phyloP scores from a whole-genome alignment of 2,113 vertebrate species.

The Scytalopus superciliaris region DNA sequence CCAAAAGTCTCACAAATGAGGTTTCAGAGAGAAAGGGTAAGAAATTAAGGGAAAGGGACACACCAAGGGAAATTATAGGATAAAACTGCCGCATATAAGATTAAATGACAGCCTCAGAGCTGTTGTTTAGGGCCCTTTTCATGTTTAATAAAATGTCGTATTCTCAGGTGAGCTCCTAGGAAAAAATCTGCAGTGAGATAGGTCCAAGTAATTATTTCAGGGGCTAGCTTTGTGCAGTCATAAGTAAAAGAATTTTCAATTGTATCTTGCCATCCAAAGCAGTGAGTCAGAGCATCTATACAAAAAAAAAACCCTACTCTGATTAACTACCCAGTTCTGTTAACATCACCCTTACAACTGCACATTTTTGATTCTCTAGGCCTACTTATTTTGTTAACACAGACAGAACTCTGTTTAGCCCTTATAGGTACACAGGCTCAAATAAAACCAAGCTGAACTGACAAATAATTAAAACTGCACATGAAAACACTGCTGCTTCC shows the following conservation, averaged over 20 bases:
- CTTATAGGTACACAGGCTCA: background rate
- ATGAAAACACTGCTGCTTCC: background rate
- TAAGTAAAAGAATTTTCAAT: background rate
- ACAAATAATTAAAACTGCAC: conserved; percentile 18
- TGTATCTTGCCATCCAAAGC: background rate
- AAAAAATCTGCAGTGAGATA: background rate
- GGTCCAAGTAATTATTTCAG: background rate
- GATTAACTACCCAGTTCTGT: background rate
- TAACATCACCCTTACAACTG: background rate
- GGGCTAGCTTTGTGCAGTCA: background rate
- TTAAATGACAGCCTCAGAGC: background rate
- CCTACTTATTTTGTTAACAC: background rate
- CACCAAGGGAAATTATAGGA: background rate
- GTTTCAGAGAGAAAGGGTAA: background rate
- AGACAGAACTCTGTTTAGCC: background rate
- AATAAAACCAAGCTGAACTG: conserved; percentile 1
- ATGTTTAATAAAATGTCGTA: background rate
- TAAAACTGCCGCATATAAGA: background rate
- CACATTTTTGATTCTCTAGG: background rate
- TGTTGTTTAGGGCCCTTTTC: background rate
- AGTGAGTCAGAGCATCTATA: background rate
- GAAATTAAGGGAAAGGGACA: background rate
- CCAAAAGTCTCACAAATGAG: background rate
- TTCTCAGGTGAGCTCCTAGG: background rate
- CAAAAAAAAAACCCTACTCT: background rate